Evolutionary conservation across 1,140 invertebrate species (phyloP), one percentile per base, ranked within the genome.

Genomic region (Stenopsyche tienmushanensis): DNA sequence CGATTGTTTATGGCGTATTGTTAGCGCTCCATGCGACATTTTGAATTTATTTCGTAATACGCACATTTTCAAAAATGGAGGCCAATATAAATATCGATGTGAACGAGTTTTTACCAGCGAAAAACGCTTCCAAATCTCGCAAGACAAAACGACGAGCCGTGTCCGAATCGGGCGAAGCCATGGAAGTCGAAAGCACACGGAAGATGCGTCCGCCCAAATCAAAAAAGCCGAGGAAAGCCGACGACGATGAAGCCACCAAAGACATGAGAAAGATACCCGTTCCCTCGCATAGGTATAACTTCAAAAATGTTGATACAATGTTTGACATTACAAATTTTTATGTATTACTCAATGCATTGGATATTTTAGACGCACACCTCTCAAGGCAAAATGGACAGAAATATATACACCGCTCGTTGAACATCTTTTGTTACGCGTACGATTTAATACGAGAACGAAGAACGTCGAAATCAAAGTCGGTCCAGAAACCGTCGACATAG

Each of bases 361-460:
- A 24, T 55, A 3, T 10, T 52, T 15, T 77, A 87, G 97, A 77
- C 96, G 96, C 72, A 90, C 92, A 25, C 94, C 96, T 13, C 74
- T 99, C 1, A 97, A 97, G 80, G 91, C 97, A 75, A 94, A 93
- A 74, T 99, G 97, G 97, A 82, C 95, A 77, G 96, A 98, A 80
- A 96, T 99, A 71, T 97, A 97, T 73, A 92, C 90, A 54, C 96
- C 97, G 0, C 84, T 99, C 23, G 96, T 99, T 3, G 94, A 99
- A 77, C 91, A 99, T 78, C 81, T 99, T 26, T 85, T 97, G 67
- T 80, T 99, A 13, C 93, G 99, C 83, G 89, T 99, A 45, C 81
- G 97, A 60, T 99, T 97, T 73, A 99, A 99, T 80, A 81, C 96
- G 44, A 96, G 92, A 82, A 88, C 89, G 1, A 82, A 92, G 70